Percentiles rank a stretch among this genome's conserved stretches.
These are phyloP conservation scores for Lithobates pipiens DNA, from an alignment of 2,797 vertebrate genomes.

Conservation along the genomic window DNA sequence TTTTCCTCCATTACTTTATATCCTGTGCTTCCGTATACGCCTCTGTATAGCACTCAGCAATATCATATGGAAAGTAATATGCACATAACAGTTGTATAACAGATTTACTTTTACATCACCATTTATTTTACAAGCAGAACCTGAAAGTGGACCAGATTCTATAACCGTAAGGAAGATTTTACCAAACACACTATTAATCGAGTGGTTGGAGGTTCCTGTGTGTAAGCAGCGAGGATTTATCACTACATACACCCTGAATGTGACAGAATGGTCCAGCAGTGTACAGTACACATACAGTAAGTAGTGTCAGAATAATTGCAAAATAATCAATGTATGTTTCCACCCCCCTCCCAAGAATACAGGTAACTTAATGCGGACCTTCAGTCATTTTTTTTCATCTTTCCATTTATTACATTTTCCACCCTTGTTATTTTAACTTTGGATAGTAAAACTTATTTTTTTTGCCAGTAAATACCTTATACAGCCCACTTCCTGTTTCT, in stretches of 20 bases:
- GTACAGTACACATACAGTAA: conserved; percentile 6
- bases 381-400: too few relatives aligned
- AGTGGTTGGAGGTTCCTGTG: conserved; percentile 71
- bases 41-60: not conserved
- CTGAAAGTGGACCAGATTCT: conserved; percentile 68
- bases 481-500: too few relatives aligned
- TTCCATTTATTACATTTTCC: too few relatives aligned
- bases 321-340: too few relatives aligned
- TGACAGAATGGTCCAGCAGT: conserved; percentile 50
- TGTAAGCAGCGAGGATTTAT: conserved; percentile 76
- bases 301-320: not conserved
- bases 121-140: conserved; percentile 66
- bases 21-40: not conserved
- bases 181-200: conserved; percentile 62
- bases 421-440: too few relatives aligned
- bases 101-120: too few relatives aligned
- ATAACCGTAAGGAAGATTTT: conserved; percentile 60
- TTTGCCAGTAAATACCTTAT: too few relatives aligned
- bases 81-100: too few relatives aligned
- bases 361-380: too few relatives aligned
- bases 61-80: not conserved
- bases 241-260: conserved; percentile 74
- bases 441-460: too few relatives aligned
- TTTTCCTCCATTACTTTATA: not conserved
- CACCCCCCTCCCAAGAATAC: too few relatives aligned